phyloP scores from a whole-genome alignment of 2,888 invertebrate species.

The Campopleginae sp. region DNA sequence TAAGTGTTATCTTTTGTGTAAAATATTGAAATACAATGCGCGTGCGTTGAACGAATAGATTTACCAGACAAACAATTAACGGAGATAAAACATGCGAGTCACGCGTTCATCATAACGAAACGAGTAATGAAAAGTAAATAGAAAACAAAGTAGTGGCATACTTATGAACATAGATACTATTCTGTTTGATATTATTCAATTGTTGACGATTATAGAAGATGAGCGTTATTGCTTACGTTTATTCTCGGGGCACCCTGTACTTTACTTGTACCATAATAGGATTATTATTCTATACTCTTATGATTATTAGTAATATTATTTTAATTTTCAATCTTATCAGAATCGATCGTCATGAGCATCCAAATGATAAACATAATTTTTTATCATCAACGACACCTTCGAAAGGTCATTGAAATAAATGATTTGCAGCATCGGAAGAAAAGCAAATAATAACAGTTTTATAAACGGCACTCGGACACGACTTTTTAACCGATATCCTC shows the following conservation, averaged over 20 bases:
- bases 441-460: conserved; percentile 57
- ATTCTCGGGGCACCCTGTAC: conserved; percentile 82
- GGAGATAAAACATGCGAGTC: conserved; percentile 25
- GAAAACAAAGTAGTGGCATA: conserved; percentile 49
- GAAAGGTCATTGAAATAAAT: conserved; percentile 56
- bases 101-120: conserved; percentile 29
- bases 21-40: conserved; percentile 76
- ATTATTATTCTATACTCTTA: conserved; percentile 63
- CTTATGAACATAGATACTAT: conserved; percentile 75
- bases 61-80: background rate
- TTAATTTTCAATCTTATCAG: background rate
- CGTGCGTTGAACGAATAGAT: conserved; percentile 73
- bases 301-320: conserved; percentile 8
- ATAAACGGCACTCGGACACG: conserved; percentile 59
- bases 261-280: conserved; percentile 80
- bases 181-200: conserved; percentile 84
- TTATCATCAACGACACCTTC: conserved; percentile 34
- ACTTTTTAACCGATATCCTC: conserved; percentile 42
- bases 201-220: conserved; percentile 76
- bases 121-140: conserved; percentile 63
- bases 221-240: conserved; percentile 83
- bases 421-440: conserved; percentile 41
- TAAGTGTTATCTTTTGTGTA: conserved; percentile 82
- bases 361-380: background rate
- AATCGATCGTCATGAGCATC: background rate